Evolutionary conservation across 1,140 invertebrate genomes (phyloP).

Genomic region (Drosophila ambigua): DNA sequence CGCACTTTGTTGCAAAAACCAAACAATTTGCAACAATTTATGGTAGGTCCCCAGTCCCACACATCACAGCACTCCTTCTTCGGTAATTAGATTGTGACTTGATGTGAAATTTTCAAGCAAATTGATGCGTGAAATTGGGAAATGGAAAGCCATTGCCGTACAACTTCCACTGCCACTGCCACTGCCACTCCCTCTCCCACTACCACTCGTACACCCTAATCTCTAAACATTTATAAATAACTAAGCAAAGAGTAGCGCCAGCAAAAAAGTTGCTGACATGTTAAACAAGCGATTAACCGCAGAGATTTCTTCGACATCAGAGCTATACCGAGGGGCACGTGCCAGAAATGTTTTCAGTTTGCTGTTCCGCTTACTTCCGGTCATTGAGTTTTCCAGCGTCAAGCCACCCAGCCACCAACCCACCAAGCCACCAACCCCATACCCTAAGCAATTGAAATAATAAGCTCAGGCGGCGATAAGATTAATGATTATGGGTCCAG

Average conservation of each 20-base stretch:
- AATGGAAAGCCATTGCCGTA: not conserved
- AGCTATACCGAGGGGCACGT: slow-evolving; percentile 51
- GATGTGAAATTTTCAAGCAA: slow-evolving; percentile 46
- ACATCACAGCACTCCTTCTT: not conserved
- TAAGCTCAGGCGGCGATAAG: slow-evolving; percentile 84
- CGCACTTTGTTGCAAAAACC: slow-evolving; percentile 60
- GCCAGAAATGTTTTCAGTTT: slow-evolving; percentile 48
- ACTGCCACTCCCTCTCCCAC: not conserved
- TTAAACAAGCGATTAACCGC: slow-evolving; percentile 80
- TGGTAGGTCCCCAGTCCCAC: slow-evolving; percentile 14
- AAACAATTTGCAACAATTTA: slow-evolving; percentile 68
- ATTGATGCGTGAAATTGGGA: slow-evolving; percentile 60
- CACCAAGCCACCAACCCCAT: slow-evolving; percentile 5
- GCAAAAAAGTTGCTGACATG: slow-evolving; percentile 71
- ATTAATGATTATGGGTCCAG: slow-evolving; percentile 82
- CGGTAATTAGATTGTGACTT: slow-evolving; percentile 55
- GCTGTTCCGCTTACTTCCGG: slow-evolving; percentile 82
- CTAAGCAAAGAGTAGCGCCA: slow-evolving; percentile 53
- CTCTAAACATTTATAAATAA: slow-evolving; percentile 57
- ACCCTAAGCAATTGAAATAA: slow-evolving; percentile 79
- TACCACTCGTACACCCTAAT: slow-evolving; percentile 20
- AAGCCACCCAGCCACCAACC: slow-evolving; percentile 9
- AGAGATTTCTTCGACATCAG: slow-evolving; percentile 55
- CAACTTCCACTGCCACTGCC: not conserved
- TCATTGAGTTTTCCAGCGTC: slow-evolving; percentile 75